Evolutionary conservation across 92 coral and sea anemone genomes (phyloP).

Genomic region (Diadumene lineata): DNA sequence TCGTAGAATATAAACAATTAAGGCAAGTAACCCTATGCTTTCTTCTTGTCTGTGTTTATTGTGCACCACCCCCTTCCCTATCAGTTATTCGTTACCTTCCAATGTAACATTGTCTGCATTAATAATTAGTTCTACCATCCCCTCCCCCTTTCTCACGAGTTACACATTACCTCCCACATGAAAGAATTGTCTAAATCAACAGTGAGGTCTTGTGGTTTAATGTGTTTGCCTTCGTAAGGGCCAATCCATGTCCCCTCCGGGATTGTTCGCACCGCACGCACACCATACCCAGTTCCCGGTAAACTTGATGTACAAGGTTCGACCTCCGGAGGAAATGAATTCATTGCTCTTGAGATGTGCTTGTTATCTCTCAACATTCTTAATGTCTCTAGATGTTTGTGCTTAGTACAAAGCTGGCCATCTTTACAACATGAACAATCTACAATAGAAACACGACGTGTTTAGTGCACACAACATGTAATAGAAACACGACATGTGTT

Average conservation of each 20-base stretch:
- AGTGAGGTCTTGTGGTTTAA: constrained; percentile 62
- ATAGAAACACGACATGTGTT: too few species aligned
- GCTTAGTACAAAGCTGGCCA: constrained; percentile 32
- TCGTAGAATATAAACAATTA: too few species aligned
- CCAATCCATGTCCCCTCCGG: constrained; percentile 99
- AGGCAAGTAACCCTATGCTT: too few species aligned
- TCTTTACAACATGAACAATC: constrained; percentile 34
- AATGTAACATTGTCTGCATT: too few species aligned
- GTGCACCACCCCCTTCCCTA: too few species aligned
- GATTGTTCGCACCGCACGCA: constrained; percentile 78
- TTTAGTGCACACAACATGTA: too few species aligned
- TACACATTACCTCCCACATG: constrained; percentile 90
- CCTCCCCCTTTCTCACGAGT: too few species aligned
- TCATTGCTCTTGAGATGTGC: constrained; percentile 58
- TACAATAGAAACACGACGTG: too few species aligned
- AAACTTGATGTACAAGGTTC: constrained; percentile 82
- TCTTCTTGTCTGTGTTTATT: too few species aligned
- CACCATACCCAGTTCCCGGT: constrained; percentile 88
- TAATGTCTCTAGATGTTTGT: constrained; percentile 34
- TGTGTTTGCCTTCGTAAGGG: constrained; percentile 89
- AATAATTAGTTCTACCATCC: too few species aligned
- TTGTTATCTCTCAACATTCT: constrained; percentile 11
- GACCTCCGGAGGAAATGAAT: constrained; percentile 90
- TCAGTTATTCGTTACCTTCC: too few species aligned
- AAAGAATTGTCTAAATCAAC: constrained; percentile 69